Evolutionary conservation across 1,140 invertebrate genomes (phyloP), one percentile per base, ranked within the genome.

Genomic region (Oscheius sp.): DNA sequence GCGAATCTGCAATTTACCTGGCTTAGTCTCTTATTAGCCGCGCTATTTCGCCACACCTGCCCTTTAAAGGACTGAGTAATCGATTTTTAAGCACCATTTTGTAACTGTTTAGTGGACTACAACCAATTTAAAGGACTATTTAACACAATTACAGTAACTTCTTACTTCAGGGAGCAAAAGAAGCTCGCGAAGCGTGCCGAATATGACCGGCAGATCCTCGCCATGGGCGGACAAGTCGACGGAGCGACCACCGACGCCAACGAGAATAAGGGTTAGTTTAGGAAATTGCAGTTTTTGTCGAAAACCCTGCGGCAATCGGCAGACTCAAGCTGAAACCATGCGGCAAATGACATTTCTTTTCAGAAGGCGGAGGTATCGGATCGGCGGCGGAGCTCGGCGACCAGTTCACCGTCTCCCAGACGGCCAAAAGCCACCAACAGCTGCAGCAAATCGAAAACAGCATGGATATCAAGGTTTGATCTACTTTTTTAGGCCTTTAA

Each of bases 401-500:
- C 31, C 97, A 98, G 85, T 99, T 99, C 83, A 94, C 95, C 2
- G 91, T 99, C 58, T 97, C 95, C 7, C 87, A 88, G 73, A 93
- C 95, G 85, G 90, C 90, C n/a, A 93, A 93, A 86, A 90, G 91
- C 68, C 89, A 90, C 26, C 91, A 91, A 80, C 91, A 94, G 77
- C 89, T 91, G 78, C 90, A 90, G 36, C 90, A 93, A 28, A 79
- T 96, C 61, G 95, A 98, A 83, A 92, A 95, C 85, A 93, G 94
- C 2, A 91, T 96, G 23, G 95, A 99, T 86, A 99, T 99, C 31
- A 98, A 98, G 88, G 91, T 96, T n/a, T 46, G 31, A 7, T 29
- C 20, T 55, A 10, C 28, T 38, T 23, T n/a, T 55, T 66, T 10
- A 20, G 49, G 29, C n/a, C 29, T 63, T 18, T 13, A 34, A 32